Evolutionary conservation across 2,113 vertebrate genomes (phyloP), one percentile per base, ranked within the genome.

Genomic region (Mormyrus lacerda): DNA sequence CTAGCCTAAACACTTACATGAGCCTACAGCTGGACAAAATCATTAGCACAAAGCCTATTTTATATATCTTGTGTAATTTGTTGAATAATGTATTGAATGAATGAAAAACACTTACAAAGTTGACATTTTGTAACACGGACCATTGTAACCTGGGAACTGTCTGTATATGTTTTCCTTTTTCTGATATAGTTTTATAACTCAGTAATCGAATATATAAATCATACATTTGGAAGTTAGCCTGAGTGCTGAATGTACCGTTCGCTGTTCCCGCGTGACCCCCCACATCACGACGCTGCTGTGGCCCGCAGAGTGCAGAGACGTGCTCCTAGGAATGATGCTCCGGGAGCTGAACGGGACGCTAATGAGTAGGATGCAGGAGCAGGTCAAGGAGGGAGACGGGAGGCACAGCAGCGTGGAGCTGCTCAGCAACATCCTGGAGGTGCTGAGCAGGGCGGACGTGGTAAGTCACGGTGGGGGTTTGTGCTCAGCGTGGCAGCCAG

Each of bases 301-400:
- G 73, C 35, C 94, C 95, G 17, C 92, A 99, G 98, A 98, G 88
- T 99, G 98, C 91, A 97, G 98, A 85, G 98, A 99, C 91, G 96
- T 99, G 89, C 91, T 99, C 90, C 95, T 99, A 90, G 98, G 98
- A 89, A 97, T 99, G 95, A 98, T 99, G 94, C 97, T 98, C 27
- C 96, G 96, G 90, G 98, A 99, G 91, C 92, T 99, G 92, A 96
- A 96, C 69, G 95, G 93, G 35, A 95, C 97, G 6, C 92, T 99
- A 4, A 69, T 99, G 92, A 96, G 96, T 69, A 95, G 93, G 42
- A 95, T 97, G 7, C 92, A 99, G 92, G 93, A 94, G 73, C 95
- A 93, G 27, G 96, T 94, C 92, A 95, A 96, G 0, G 96, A 95
- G 0, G 94, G 94, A 3, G 97, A 97, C n/a, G 96, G 96, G 69